Evolutionary conservation across 2,797 vertebrate genomes (phyloP), one percentile per base, ranked within the genome.

Genomic region (Toxotes lorentzi): DNA sequence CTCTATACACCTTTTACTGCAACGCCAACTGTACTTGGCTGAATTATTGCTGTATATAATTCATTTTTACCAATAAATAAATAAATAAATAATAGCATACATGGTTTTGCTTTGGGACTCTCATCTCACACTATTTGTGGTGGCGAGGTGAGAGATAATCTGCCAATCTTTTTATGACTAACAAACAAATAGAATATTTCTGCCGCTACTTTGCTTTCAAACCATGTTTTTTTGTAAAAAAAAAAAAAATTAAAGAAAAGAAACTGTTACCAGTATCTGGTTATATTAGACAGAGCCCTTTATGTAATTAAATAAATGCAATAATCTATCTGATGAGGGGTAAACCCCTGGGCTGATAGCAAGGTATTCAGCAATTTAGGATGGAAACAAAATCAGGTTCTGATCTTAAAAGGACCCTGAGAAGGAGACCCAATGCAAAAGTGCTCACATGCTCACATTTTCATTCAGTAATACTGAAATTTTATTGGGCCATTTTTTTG

Each of bases 361-460:
- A 19, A 75, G 47, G 11, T 56, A 81, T 65, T 86, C 21, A 61
- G 65, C 17, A 63, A 60, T 50, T 61, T 38, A 35, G 27, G 30
- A 60, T 75, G 11, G 59, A 85, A 84, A 82, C 58, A 53, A 67
- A 80, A 74, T 84, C 59, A 81, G 54, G 76, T 82, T 58, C 38
- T 83, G 70, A 85, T 85, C 71, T 76, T 82, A 72, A 78, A 83
- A 81, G 80, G 59, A 82, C 59, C 66, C 45, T 50, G 38, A 48
- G 56, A 68, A 45, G 24, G 61, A 78, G 23, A 50, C 21, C 76
- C 16, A 17, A 2, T 62, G 30, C 41, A 67, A 34, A 14, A n/a
- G 21, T 51, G 38, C 66, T 76, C 53, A 66, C 45, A 76, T 65
- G 81, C 70, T 32, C 54, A 62, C 82, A 82, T 93, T 95, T 91